Conservation (phyloP, 2,797 vertebrate species). For the Acropternis orthonyx region DNA sequence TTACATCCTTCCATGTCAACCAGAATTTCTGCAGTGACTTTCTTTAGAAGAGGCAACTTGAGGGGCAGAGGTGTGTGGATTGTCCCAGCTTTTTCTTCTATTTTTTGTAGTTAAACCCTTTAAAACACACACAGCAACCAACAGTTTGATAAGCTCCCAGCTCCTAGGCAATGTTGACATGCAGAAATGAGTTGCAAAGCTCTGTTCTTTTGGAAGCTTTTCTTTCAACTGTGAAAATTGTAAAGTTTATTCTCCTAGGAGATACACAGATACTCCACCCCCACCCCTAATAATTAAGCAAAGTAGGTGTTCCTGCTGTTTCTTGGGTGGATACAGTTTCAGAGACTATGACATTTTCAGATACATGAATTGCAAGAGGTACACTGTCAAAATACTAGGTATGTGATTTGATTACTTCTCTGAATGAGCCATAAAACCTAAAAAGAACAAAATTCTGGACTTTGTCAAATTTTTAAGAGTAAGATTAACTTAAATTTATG, state of each 20-base stretch:
- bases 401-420: not conserved
- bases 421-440: not conserved
- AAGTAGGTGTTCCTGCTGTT: not conserved
- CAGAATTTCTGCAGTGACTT: not conserved
- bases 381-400: not conserved
- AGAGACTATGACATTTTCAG: not conserved
- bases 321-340: not conserved
- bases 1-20: accelerated
- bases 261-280: not conserved
- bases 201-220: not conserved
- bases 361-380: not conserved
- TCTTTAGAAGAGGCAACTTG: not conserved
- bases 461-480: not conserved
- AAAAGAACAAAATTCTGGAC: not conserved
- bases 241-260: not conserved
- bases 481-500: not conserved
- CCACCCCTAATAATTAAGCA: not conserved
- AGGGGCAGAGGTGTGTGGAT: not conserved
- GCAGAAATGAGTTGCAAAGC: not conserved
- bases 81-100: not conserved
- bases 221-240: not conserved
- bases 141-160: not conserved
- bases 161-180: not conserved
- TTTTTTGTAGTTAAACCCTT: not conserved
- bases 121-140: not conserved